Evolutionary conservation across 2,888 invertebrate species (phyloP).

Genomic region (Synergus japonicus): DNA sequence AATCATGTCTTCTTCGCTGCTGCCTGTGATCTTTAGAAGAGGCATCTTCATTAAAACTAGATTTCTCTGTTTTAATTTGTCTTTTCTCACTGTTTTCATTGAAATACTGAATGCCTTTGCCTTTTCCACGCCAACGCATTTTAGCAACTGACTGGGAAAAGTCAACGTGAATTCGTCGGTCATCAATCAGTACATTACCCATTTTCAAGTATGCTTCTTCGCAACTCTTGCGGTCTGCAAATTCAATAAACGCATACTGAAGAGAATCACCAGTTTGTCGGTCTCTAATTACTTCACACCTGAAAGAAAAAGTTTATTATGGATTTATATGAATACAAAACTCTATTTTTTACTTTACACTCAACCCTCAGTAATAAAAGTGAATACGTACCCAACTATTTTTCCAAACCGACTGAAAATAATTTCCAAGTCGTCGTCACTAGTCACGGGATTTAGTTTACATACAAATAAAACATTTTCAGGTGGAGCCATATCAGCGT

Average conservation of each 20-base stretch:
- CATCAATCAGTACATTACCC: conserved; percentile 99
- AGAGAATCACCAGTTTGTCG: conserved; percentile 94
- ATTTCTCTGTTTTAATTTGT: not conserved
- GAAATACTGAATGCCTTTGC: conserved; percentile 82
- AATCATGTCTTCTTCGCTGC: not conserved
- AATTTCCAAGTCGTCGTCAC: conserved; percentile 97
- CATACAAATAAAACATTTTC: conserved; percentile 99
- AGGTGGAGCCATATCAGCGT: conserved; percentile 98
- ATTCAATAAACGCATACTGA: conserved; percentile 99
- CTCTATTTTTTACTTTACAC: too few species aligned
- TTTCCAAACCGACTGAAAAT: conserved; percentile 98
- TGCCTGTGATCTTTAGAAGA: not conserved
- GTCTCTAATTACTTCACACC: conserved; percentile 98
- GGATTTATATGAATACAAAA: too few species aligned
- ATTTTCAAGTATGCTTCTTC: conserved; percentile 99
- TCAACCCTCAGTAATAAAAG: not conserved
- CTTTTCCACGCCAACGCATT: conserved; percentile 93
- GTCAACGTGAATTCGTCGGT: conserved; percentile 98
- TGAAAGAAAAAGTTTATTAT: conserved; percentile 68
- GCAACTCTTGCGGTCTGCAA: conserved; percentile 93
- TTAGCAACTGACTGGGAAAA: conserved; percentile 99
- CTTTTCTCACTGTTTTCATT: conserved; percentile 54
- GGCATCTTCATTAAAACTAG: not conserved
- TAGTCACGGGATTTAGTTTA: conserved; percentile 98
- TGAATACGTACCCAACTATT: conserved; percentile 82